phyloP scores from a whole-genome alignment of 2,113 vertebrate genomes.

The Bettongia penicillata region DNA sequence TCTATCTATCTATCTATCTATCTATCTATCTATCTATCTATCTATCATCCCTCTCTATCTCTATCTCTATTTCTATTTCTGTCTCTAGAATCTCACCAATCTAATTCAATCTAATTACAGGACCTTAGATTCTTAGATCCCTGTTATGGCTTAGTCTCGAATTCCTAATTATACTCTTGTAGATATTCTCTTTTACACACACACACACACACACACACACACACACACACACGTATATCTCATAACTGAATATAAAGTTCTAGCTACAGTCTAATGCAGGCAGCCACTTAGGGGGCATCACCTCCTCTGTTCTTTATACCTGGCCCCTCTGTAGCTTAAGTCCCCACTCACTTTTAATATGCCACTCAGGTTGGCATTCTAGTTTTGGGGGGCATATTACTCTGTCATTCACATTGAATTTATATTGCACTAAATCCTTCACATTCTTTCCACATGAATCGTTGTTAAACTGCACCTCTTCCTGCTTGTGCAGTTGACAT shows the following conservation, averaged over 20 bases:
- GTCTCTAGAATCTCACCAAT: not conserved
- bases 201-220: too few species aligned
- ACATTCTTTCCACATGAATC: not conserved
- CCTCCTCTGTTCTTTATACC: not conserved
- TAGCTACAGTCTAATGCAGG: not conserved
- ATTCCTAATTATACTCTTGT: not conserved
- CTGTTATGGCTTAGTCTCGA: not conserved
- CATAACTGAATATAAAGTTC: not conserved
- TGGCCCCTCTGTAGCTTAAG: not conserved
- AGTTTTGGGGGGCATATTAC: not conserved
- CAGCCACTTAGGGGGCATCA: not conserved
- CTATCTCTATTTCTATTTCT: too few species aligned
- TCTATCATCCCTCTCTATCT: too few species aligned
- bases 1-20: too few species aligned
- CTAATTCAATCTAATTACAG: not conserved
- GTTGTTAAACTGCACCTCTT: not conserved
- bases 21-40: too few species aligned
- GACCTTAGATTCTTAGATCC: not conserved
- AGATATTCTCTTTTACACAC: not conserved
- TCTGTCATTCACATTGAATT: not conserved
- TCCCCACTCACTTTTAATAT: not conserved
- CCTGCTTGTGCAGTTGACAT: not conserved
- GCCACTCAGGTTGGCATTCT: not conserved
- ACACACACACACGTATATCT: not conserved
- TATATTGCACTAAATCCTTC: not conserved